Evolutionary conservation across 2,797 vertebrate genomes (phyloP), one percentile per base, ranked within the genome.

Genomic region (Artibeus jamaicensis): DNA sequence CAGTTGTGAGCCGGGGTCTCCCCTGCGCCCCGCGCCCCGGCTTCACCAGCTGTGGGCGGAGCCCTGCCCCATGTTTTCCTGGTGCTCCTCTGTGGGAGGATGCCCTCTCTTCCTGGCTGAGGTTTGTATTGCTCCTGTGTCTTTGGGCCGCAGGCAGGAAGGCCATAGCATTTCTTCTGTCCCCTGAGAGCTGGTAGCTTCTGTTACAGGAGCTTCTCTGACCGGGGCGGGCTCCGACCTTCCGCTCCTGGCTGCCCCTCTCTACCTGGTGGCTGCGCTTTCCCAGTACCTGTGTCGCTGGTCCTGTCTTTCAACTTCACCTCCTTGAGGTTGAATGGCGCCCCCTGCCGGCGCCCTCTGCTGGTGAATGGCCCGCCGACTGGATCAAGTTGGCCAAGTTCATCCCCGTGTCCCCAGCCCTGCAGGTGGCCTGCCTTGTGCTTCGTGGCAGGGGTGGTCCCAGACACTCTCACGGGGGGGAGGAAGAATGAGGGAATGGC

Each of bases 21-120:
- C 57, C 57, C 57, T 22, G 21, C 55, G 55, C 55, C 57, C 57
- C 12, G 22, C 26, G 44, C 44, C 9, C 11, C 29, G 59, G 32
- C 29, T 24, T 76, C 29, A 0, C 15, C 2, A 1, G 59, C 32
- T 34, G 1, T 0, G 9, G 42, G 44, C 29, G 15, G 55, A 53
- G 32, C 62, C n/a, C 3, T 22, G 3, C 16, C 9, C 9, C 53
- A 21, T 19, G 16, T 18, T 57, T 5, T 37, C 48, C 21, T 10
- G 16, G 59, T 71, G 48, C 39, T 87, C 57, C 24, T 37, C 55
- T 2, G 0, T 22, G 5, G 15, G 57, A 32, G 26, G 29, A 21
- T 3, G 0, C 22, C 14, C 29, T 8, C 7, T 19, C n/a, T 71
- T 29, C 4, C 42, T 37, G 19, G 6, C 26, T 84, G 2, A 55